Base-by-base conservation (phyloP, 2,113 vertebrate species). In the Megalops atlanticus region DNA sequence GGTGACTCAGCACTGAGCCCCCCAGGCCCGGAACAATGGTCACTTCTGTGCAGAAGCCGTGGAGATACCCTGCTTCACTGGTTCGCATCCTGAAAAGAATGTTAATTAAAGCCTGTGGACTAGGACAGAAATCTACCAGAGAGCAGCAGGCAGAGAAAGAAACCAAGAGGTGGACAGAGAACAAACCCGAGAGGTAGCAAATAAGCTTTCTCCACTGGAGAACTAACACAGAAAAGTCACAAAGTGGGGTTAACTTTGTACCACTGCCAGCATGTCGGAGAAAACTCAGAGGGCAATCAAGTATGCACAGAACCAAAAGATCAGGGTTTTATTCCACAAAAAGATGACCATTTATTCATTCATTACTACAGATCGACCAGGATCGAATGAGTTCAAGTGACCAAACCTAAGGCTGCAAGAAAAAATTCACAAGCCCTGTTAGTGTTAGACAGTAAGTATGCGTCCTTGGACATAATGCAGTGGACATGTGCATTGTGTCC, bases 41-140 rank as follows among this genome's bases (percentile, higher is more conserved):
- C 54, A 27, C 40, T 43, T 76, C 58, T 81, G 41, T 76, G 43
- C 16, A 43, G 1, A 45, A 15, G 36, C 1, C 40, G 21, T 18
- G 40, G 40, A 41, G 43, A 18, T 88, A 81, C 80, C 81, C 85
- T 81, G 74, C 82, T 21, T 80, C 82, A 80, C 80, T 88, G 86
- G 87, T 33, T 27, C 47, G 38, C 85, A 86, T 75, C 85, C 81
- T 88, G 87, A 52, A 85, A 91, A 88, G 91, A 93, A 93, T 91
- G 89, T 92, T 93, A 93, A 94, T 92, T 91, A 92, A 90, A 89
- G 87, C 82, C 84, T 87, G 81, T 79, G 78, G 47, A 78, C 54
- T 43, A 84, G 87, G 85, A 87, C 81, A 69, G 54, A 11, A 68
- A 49, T 15, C 12, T 24, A 83, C 45, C 45, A 64, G 38, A 45